Evolutionary conservation across 2,797 vertebrate genomes (phyloP).

Genomic region (Pangasius macronema): DNA sequence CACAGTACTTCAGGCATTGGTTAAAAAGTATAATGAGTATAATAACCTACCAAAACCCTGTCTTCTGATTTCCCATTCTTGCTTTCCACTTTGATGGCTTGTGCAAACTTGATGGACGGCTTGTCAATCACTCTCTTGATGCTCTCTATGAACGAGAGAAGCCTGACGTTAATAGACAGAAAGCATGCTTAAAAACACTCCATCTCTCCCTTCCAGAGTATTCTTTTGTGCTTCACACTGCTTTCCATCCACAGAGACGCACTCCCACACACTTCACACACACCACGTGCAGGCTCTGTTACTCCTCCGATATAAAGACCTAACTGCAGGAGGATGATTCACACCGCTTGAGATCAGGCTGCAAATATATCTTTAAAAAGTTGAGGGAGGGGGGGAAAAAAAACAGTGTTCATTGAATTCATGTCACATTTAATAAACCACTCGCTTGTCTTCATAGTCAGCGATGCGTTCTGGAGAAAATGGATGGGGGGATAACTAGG

Average conservation of each 20-base stretch:
- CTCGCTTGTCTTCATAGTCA: not conserved
- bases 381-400: not conserved
- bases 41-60: constrained; percentile 82
- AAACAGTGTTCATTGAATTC: not conserved
- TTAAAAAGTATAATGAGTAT: not conserved
- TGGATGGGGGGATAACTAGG: constrained; percentile 51
- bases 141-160: constrained; percentile 76
- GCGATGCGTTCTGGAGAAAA: constrained; percentile 27
- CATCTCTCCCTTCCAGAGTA: constrained; percentile 1
- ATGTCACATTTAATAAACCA: constrained; percentile 34
- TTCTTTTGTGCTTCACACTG: constrained; percentile 11
- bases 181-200: constrained; percentile 45
- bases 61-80: constrained; percentile 86
- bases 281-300: constrained; percentile 1
- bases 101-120: constrained; percentile 80
- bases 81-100: constrained; percentile 84
- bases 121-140: constrained; percentile 85
- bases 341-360: constrained; percentile 3
- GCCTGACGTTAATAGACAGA: constrained; percentile 47
- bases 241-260: constrained; percentile 12
- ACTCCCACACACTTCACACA: constrained; percentile 28
- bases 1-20: not conserved
- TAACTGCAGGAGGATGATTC: constrained; percentile 24
- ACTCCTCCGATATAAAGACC: constrained; percentile 11
- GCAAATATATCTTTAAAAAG: constrained; percentile 12